These are phyloP conservation scores for Carlito syrichta DNA, from an alignment of 2,113 vertebrate genomes.

Conservation along the genomic window DNA sequence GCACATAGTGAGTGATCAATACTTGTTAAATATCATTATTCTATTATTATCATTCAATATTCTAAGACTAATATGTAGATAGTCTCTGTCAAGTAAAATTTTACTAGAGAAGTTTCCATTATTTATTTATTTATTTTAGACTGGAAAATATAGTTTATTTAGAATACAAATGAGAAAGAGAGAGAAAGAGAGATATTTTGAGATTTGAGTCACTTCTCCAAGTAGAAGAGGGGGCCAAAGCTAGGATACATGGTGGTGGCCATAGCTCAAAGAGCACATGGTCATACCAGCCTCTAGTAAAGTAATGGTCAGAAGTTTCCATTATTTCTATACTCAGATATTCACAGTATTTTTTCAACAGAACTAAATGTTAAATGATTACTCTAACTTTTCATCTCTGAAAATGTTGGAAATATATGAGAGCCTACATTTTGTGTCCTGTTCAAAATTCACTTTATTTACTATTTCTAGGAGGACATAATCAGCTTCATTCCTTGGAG, in stretches of 20 bases:
- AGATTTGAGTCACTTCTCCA: no score
- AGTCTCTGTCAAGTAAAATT: not conserved
- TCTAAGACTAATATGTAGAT: not conserved
- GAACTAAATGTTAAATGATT: not conserved
- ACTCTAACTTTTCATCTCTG: not conserved
- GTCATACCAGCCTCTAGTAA: no score
- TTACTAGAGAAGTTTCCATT: not conserved
- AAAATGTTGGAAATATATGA: not conserved
- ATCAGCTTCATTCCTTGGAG: not conserved
- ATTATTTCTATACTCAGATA: not conserved
- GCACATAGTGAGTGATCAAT: not conserved
- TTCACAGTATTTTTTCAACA: not conserved
- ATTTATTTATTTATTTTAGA: no score
- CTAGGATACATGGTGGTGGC: no score
- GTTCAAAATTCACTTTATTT: conserved; percentile 34
- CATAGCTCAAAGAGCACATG: no score
- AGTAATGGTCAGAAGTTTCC: not conserved
- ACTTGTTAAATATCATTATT: not conserved
- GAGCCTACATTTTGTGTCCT: not conserved
- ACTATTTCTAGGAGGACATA: not conserved
- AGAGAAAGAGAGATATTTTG: no score
- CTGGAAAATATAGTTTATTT: no score
- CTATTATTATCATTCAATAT: not conserved
- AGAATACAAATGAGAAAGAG: no score
- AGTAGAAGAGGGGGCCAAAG: no score